Percentiles rank a stretch among this genome's conserved stretches.
phyloP scores from a whole-genome alignment of 2,888 invertebrate species.

The Strigamia crassipes region DNA sequence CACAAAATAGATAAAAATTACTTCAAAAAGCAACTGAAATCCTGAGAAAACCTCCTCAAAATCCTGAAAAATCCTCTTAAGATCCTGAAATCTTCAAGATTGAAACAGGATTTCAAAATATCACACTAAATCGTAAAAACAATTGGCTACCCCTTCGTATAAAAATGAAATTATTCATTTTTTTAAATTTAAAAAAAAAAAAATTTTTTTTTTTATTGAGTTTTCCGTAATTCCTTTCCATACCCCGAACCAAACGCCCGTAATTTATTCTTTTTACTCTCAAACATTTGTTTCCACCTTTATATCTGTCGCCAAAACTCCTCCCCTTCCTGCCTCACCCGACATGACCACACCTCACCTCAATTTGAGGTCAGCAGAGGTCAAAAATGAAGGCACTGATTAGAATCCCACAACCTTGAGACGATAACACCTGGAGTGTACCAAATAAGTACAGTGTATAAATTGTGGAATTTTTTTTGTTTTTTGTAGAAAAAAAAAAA shows the following conservation, averaged over 20 bases:
- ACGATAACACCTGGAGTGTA: not conserved
- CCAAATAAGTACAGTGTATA: not conserved
- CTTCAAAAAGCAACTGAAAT: no score
- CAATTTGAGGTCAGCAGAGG: constrained; percentile 7
- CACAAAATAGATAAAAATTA: no score
- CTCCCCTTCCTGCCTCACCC: constrained; percentile 15
- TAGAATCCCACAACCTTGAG: constrained; percentile 18
- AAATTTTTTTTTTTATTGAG: no score
- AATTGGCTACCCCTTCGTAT: no score
- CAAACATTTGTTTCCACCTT: not conserved
- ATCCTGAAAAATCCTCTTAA: no score
- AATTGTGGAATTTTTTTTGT: not conserved
- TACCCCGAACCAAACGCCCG: not conserved
- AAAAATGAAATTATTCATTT: no score
- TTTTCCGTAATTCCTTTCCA: no score
- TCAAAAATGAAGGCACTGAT: constrained; percentile 19
- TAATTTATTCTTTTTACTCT: not conserved
- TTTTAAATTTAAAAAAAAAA: no score
- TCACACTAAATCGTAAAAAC: no score
- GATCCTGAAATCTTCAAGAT: no score
- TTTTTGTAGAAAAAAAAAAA: not conserved
- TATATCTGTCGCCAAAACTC: constrained; percentile 19
- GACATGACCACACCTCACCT: constrained; percentile 34
- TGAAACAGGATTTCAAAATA: no score
- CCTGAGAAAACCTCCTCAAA: no score